Base-by-base conservation (phyloP, 2,797 vertebrate species). In the Acomys russatus region DNA sequence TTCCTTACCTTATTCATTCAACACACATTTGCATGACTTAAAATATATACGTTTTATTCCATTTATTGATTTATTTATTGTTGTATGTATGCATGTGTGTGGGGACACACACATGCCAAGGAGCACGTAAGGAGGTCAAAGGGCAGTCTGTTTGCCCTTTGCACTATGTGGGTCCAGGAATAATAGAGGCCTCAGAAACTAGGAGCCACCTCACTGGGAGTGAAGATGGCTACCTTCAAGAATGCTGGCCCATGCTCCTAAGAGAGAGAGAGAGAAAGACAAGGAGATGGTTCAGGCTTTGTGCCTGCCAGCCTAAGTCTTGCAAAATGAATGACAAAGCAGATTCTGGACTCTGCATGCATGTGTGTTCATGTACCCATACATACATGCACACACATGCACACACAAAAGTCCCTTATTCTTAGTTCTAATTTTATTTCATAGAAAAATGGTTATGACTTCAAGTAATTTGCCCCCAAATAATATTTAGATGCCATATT, bases 361-460 rank as follows among this genome's bases (percentile, higher is more conserved):
- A 51, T 33, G 28, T 66, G 14, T 66, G 28, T 61, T 12, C 79
- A 61, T 12, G 2, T 3, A 8, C n/a, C 0, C 74, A 77, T 22
- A 76, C 23, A 76, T 10, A 49, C 68, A 49, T 28, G 23, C 3
- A n/a, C 38, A 66, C 38, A 49, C 83, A 54, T 3, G 3, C 44
- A 51, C 49, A 68, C 12, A 33, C 15, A 90, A 44, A 78, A 49
- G 0, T 35, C 35, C 12, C 8, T 14, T 1, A n/a, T 74, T 73
- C 28, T 84, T 90, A 91, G 77, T 90, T 56, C 70, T 73, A 35
- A 63, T 64, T 92, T 56, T 56, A 78, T 73, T 78, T 93, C 54
- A 71, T n/a, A 79, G 49, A 17, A 28, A 51, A 78, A 74, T 51
- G 4, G 14, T 84, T 93, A 68, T 61, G 20, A 91, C 38, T 83